A percentile compares a stretch with the other conserved stretches of the same genome.
Conservation (phyloP, 2,797 vertebrate species). For the Agapornis canus region DNA sequence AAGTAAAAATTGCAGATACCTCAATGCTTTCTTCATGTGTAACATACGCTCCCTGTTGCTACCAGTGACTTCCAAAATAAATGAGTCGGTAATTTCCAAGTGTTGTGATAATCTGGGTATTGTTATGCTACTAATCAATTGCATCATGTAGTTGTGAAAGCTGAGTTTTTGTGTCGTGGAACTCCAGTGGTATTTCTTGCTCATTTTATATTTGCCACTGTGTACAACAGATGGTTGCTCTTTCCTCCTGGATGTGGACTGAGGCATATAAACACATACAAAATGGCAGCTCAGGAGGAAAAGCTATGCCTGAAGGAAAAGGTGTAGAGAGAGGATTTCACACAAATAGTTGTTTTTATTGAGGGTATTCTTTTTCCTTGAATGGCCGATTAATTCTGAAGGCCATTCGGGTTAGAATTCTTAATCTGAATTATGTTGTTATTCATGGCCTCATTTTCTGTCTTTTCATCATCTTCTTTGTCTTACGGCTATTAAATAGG, state of each 20-base stretch:
- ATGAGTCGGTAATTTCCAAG: background rate
- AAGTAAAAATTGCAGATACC: background rate
- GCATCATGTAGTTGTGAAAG: background rate
- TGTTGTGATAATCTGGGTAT: background rate
- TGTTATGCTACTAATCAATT: background rate
- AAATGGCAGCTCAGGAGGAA: background rate
- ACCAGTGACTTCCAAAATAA: background rate
- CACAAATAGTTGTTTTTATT: constrained; percentile 23
- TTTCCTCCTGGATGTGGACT: background rate
- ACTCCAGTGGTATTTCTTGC: background rate
- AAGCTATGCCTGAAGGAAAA: background rate
- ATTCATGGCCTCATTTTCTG: constrained; percentile 25
- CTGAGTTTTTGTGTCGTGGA: background rate
- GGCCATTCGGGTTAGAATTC: constrained; percentile 32
- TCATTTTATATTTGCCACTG: background rate
- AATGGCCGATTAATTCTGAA: constrained; percentile 56
- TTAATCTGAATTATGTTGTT: constrained; percentile 37
- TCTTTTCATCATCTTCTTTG: constrained; percentile 38
- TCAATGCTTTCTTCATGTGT: background rate
- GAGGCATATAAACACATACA: background rate
- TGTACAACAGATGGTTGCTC: background rate
- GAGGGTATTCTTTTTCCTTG: constrained; percentile 13
- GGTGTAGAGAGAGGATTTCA: background rate
- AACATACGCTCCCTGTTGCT: background rate
- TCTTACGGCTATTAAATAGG: constrained; percentile 12